Evolutionary conservation across 2,797 vertebrate species (phyloP), one percentile per base, ranked within the genome.

Genomic region (Semaprochilodus insignis): DNA sequence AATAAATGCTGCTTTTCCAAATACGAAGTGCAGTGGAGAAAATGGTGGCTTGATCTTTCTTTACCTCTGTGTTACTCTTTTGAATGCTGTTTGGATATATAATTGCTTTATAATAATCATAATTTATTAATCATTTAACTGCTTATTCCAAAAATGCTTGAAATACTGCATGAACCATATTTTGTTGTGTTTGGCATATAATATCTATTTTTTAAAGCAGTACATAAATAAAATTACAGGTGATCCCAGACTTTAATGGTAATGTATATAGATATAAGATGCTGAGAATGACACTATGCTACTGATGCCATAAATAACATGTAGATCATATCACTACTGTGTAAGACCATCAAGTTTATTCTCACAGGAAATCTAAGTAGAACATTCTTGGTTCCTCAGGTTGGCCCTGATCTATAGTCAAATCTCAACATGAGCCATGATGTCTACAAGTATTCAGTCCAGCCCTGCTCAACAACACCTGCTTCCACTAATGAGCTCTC

Each of bases 401-500:
- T 73, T 66, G 62, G 55, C 27, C 57, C 40, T 74, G 69, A 13
- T 48, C 44, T 21, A 59, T 69, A 40, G 21, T 15, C 51, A 57
- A 52, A 34, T 83, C 17, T 21, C 27, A 65, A 78, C 51, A 63
- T 67, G 17, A 76, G 23, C 36, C 27, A n/a, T 65, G 44, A 16
- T 73, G 71, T 73, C 71, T 73, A 54, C 40, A 73, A 73, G 81
- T 74, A 67, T 36, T 83, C 6, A 23, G 34, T 74, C 51, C 70
- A 74, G 70, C 69, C 31, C 70, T 17, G n/a, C 34, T 71, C 65
- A 44, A 63, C 76, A 74, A 76, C 81, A 83, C 73, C 81, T 83
- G 81, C 54, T 83, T 40, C 44, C 52, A 57, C 59, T 83, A 83
- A 83, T 73, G 76, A 83, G 69, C 70, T 73, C 67, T 71, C 60